Conservation (phyloP, 1,140 invertebrate genomes). For the Tetramorium alpestre region DNA sequence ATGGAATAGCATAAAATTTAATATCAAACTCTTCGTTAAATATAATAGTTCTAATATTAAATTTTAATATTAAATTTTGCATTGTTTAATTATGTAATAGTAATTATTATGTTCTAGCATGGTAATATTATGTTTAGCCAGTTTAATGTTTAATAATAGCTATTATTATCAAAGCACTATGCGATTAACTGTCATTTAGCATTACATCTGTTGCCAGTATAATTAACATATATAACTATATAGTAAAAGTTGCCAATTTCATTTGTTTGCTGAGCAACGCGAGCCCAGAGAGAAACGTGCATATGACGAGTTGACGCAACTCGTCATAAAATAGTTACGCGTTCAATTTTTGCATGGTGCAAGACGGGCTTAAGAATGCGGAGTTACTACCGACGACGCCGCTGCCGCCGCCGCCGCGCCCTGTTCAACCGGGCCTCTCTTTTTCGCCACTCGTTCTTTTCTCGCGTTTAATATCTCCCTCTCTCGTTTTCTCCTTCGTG, state of each 20-base stretch:
- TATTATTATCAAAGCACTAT: not conserved
- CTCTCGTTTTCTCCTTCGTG: slow-evolving; percentile 14
- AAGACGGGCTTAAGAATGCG: slow-evolving; percentile 25
- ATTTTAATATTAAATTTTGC: not conserved
- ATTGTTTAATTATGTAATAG: not conserved
- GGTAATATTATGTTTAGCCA: not conserved
- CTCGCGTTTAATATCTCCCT: slow-evolving; percentile 18
- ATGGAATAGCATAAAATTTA: not conserved
- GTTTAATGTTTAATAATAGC: not conserved
- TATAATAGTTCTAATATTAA: not conserved
- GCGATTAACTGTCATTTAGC: not conserved
- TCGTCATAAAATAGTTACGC: not conserved
- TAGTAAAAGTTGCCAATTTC: not conserved
- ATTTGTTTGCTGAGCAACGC: not conserved
- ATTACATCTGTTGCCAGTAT: not conserved
- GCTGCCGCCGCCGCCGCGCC: not conserved
- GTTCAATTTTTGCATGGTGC: slow-evolving; percentile 23
- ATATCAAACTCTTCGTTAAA: not conserved
- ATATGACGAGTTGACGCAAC: not conserved
- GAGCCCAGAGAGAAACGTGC: not conserved
- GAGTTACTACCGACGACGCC: not conserved
- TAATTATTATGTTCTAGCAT: not conserved
- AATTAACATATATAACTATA: not conserved
- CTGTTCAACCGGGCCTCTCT: slow-evolving; percentile 46
- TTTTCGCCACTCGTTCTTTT: slow-evolving; percentile 43